Percentiles rank a stretch among this genome's conserved stretches.
Conservation (phyloP, 1,140 invertebrate species). For the Anastatus disparis region DNA sequence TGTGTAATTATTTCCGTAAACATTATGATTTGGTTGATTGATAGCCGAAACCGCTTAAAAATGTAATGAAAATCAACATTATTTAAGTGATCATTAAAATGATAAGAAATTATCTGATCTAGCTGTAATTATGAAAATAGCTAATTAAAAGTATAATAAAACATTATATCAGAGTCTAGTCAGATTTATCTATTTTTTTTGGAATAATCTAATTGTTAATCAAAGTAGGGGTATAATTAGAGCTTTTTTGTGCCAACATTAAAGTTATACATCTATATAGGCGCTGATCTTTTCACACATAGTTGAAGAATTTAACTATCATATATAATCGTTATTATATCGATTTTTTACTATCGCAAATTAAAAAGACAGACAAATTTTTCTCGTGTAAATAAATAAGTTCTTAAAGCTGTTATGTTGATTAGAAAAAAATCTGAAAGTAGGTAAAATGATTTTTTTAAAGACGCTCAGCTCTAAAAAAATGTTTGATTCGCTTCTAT, state of each 20-base stretch:
- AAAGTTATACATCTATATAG: background rate
- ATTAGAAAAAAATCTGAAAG: too few relatives aligned
- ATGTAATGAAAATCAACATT: too few relatives aligned
- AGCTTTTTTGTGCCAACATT: background rate
- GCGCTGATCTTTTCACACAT: background rate
- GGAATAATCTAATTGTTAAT: background rate
- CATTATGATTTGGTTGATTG: too few relatives aligned
- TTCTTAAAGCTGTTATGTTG: too few relatives aligned
- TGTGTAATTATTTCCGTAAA: too few relatives aligned
- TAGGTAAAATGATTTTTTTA: background rate
- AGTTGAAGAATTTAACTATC: background rate
- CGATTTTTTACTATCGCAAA: background rate
- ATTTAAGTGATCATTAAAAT: too few relatives aligned
- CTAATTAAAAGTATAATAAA: background rate
- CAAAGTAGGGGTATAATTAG: background rate
- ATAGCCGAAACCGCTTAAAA: too few relatives aligned
- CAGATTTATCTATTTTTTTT: background rate
- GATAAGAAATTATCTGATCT: background rate
- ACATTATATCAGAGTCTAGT: background rate
- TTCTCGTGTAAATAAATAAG: background rate
- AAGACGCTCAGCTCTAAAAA: background rate
- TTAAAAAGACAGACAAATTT: background rate
- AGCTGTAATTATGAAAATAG: background rate
- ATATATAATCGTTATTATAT: background rate
- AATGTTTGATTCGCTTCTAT: background rate